Conservation (phyloP, 2,888 invertebrate species). For the Netelia inedita region DNA sequence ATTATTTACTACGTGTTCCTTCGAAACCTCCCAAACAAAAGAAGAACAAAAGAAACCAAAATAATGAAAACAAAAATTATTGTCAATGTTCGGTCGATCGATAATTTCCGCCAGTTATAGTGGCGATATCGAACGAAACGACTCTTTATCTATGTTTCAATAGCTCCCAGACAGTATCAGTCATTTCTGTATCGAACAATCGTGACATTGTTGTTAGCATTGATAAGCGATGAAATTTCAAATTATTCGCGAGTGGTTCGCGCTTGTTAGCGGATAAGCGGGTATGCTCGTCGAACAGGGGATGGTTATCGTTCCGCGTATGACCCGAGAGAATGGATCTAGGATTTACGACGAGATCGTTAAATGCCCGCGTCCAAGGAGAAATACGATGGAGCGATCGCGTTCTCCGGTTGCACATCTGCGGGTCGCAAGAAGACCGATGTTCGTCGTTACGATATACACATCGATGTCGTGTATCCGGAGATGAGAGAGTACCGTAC, state of each 20-base stretch:
- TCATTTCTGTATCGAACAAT: no score
- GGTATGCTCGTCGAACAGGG: not conserved
- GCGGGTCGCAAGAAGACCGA: not conserved
- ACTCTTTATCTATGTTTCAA: no score
- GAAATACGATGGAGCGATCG: conserved; percentile 35
- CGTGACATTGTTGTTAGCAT: no score
- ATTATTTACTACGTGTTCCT: no score
- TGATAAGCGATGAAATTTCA: not conserved
- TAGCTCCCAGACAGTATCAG: no score
- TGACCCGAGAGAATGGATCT: conserved; percentile 3
- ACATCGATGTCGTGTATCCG: not conserved
- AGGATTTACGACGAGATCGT: conserved; percentile 49
- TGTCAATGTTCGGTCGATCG: no score
- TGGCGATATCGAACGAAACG: no score
- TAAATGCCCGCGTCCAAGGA: conserved; percentile 32
- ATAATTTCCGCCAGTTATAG: no score
- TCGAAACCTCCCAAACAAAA: no score
- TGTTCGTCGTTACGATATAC: not conserved
- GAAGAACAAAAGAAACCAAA: no score
- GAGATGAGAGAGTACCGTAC: not conserved
- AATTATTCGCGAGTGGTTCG: not conserved
- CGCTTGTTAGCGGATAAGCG: not conserved
- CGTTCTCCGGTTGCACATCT: conserved; percentile 10
- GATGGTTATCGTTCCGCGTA: not conserved
- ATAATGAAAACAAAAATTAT: no score